Base-by-base conservation (phyloP, 2,888 invertebrate species). In the Agrotis puta region DNA sequence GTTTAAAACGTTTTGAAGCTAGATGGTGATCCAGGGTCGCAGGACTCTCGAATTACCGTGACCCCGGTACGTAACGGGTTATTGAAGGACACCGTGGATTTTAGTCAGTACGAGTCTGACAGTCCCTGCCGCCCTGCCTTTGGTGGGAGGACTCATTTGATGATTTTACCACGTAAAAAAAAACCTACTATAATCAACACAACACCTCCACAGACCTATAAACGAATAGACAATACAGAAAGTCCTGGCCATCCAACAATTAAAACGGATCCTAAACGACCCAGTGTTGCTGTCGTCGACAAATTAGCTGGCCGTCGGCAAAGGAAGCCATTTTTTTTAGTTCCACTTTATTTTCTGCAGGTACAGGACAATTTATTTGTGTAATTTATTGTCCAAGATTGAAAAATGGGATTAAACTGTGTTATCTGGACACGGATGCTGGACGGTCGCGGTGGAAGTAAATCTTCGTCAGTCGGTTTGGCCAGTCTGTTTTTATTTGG, bases 221-320 rank as follows among this genome's bases (percentile, higher is more conserved):
- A 62, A 64, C 64, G 51, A 24, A 39, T 59, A 76, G 81, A 75
- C 70, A 65, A 63, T 63, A 68, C 63, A 76, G 62, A 80, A 47
- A 62, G 66, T 61, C 69, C 56, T 27, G 71, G 48, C 70, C 67
- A 66, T 75, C 57, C 61, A 69, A 83, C 87, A 88, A 88, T 89
- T 89, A 87, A 87, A 56, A n/a, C 33, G 64, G 72, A 70, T 77
- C 77, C 76, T 56, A 67, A 73, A 75, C 58, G 62, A 77, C 61
- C 59, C 69, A 62, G 74, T 79, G 65, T 88, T 69, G 67, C 73
- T 88, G 88, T 87, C 89, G 83, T 83, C 83, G 75, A 89, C 89
- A 89, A 90, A 89, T 90, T 88, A 88, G 89, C 84, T 78, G 80
- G 73, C 68, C 70, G 73, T 77, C 78, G 72, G 68, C 75, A 78